Evolutionary conservation across 2,797 vertebrate genomes (phyloP).

Genomic region (Stomatorhinus walkeri): DNA sequence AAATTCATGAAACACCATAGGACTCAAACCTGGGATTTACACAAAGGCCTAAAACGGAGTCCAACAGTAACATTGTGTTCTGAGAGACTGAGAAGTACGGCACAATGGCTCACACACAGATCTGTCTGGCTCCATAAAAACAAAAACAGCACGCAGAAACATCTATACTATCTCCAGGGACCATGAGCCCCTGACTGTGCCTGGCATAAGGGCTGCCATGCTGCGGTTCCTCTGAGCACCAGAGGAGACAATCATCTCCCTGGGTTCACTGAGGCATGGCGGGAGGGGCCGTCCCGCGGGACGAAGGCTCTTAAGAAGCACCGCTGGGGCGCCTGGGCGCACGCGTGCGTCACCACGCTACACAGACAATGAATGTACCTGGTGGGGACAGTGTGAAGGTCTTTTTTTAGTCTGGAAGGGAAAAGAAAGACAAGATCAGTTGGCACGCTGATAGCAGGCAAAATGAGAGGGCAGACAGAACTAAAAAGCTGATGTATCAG

Average conservation of each 20-base stretch:
- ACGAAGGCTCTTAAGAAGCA: slow-evolving; percentile 45
- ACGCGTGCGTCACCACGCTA: not conserved
- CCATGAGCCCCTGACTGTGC: not conserved
- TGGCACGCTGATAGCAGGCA: not conserved
- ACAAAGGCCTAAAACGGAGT: not conserved
- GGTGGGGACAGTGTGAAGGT: slow-evolving; percentile 43
- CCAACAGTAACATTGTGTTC: not conserved
- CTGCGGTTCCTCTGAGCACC: not conserved
- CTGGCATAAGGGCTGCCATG: not conserved
- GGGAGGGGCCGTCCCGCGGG: slow-evolving; percentile 38
- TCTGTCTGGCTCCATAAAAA: not conserved
- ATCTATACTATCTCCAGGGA: not conserved
- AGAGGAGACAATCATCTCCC: slow-evolving; percentile 44
- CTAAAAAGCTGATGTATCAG: not conserved
- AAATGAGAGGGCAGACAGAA: not conserved
- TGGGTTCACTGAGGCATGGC: slow-evolving; percentile 57
- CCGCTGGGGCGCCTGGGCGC: slow-evolving; percentile 26
- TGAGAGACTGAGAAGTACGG: not conserved
- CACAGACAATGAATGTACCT: slow-evolving; percentile 50
- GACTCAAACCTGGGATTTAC: slow-evolving; percentile 5
- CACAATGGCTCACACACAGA: not conserved
- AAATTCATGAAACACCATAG: not conserved
- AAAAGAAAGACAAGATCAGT: slow-evolving; percentile 25
- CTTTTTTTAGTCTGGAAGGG: slow-evolving; percentile 56
- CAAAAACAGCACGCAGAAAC: slow-evolving; percentile 1